A percentile compares a stretch with the other conserved stretches of the same genome.
Evolutionary conservation across 2,888 invertebrate species (phyloP).

Genomic region (Stictocephala bisonia): DNA sequence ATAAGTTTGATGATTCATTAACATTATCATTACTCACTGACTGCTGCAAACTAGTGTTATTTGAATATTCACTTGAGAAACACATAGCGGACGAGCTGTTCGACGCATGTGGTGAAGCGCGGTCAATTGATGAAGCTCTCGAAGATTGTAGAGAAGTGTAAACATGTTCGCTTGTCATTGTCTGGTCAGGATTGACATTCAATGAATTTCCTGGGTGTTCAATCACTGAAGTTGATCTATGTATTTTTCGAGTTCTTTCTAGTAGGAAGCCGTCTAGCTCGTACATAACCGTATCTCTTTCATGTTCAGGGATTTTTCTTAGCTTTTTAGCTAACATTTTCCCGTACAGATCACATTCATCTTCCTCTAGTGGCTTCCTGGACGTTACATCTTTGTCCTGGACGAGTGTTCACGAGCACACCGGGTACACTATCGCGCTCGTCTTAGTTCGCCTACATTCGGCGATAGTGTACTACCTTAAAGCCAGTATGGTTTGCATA

Average conservation of each 20-base stretch:
- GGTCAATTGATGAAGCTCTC: conserved; percentile 1
- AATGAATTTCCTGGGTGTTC: conserved; percentile 2
- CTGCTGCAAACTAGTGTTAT: not conserved
- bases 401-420: no score
- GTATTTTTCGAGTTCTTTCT: conserved; percentile 7
- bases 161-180: conserved; percentile 10
- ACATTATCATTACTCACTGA: not conserved
- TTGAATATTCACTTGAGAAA: conserved; percentile 1
- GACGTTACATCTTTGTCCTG: conserved; percentile 40
- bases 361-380: conserved; percentile 60
- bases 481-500: no score
- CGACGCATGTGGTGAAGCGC: conserved; percentile 1
- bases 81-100: conserved; percentile 12
- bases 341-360: conserved; percentile 66
- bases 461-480: no score
- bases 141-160: conserved; percentile 7
- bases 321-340: conserved; percentile 66
- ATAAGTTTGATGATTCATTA: not conserved
- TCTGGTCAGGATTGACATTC: conserved; percentile 4
- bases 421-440: no score
- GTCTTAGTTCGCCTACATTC: no score
- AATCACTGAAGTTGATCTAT: conserved; percentile 14
- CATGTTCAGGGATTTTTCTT: conserved; percentile 65
- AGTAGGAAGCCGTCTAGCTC: conserved; percentile 63
- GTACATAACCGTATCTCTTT: conserved; percentile 67